These are phyloP conservation scores for Amblyjoppa fuscipennis DNA, from an alignment of 2,888 invertebrate genomes.

Conservation along the genomic window DNA sequence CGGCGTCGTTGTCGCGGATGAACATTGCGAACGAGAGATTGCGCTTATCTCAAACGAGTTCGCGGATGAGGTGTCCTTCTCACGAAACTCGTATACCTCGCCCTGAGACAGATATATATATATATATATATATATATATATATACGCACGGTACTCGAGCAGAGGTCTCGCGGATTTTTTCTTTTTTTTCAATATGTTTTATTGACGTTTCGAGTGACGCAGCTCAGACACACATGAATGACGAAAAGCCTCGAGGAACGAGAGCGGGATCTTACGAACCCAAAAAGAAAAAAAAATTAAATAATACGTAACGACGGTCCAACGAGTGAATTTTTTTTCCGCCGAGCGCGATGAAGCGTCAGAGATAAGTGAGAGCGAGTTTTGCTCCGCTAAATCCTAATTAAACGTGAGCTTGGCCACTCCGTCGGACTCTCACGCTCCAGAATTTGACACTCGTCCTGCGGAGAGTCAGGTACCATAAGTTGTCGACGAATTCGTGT, in stretches of 20 bases:
- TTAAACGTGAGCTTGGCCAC: slow-evolving; percentile 67
- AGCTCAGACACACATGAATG: slow-evolving; percentile 13
- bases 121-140: background rate
- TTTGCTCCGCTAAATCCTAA: slow-evolving; percentile 65
- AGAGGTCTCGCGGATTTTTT: slow-evolving; percentile 16
- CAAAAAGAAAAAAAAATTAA: slow-evolving; percentile 2
- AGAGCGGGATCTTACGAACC: background rate
- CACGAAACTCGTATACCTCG: slow-evolving; percentile 48
- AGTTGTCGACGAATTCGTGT: slow-evolving; percentile 36
- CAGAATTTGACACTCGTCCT: slow-evolving; percentile 82
- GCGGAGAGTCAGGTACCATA: slow-evolving; percentile 74
- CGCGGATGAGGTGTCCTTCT: slow-evolving; percentile 65
- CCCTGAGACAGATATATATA: slow-evolving; percentile 13
- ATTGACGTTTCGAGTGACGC: slow-evolving; percentile 45
- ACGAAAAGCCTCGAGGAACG: slow-evolving; percentile 16
- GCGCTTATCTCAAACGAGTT: slow-evolving; percentile 65
- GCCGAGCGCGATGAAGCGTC: slow-evolving; percentile 52
- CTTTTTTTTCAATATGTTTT: slow-evolving; percentile 49
- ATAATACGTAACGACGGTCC: slow-evolving; percentile 22
- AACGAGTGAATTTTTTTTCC: slow-evolving; percentile 43
- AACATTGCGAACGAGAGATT: slow-evolving; percentile 51
- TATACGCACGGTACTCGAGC: background rate
- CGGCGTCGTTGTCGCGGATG: slow-evolving; percentile 43
- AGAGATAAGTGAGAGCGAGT: slow-evolving; percentile 64
- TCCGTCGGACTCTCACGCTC: slow-evolving; percentile 80